Evolutionary conservation across 2,797 vertebrate genomes (phyloP).

Genomic region (Pseudocheirus occidentalis): DNA sequence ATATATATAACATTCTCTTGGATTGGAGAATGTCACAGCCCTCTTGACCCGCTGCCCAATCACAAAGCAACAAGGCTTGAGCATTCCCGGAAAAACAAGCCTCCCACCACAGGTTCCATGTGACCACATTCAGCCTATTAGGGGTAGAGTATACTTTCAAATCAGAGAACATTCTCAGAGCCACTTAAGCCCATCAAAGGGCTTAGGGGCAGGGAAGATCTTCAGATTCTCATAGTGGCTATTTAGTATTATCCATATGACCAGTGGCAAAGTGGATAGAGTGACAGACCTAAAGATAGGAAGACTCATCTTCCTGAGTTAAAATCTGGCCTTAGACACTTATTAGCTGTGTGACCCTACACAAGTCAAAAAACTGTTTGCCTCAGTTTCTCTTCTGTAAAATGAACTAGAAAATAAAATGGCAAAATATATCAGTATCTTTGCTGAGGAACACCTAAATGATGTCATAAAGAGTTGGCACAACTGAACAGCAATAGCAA

Average conservation of each 20-base stretch:
- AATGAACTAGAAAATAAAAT: not conserved
- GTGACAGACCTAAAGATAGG: not conserved
- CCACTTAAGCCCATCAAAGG: too few relatives aligned
- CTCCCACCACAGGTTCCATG: too few relatives aligned
- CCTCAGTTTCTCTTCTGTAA: not conserved
- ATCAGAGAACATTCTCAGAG: too few relatives aligned
- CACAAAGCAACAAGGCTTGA: too few relatives aligned
- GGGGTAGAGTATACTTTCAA: too few relatives aligned
- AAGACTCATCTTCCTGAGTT: not conserved
- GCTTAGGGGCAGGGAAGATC: too few relatives aligned
- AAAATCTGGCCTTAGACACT: not conserved
- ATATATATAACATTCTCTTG: too few relatives aligned
- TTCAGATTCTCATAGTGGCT: too few relatives aligned
- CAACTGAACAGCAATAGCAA: not conserved
- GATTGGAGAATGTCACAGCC: too few relatives aligned
- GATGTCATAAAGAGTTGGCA: not conserved
- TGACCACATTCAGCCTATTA: too few relatives aligned
- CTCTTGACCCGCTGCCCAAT: too few relatives aligned
- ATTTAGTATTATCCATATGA: not conserved
- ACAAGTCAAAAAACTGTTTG: not conserved
- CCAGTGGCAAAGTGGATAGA: not conserved
- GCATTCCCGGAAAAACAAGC: too few relatives aligned
- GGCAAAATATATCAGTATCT: not conserved
- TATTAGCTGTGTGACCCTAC: not conserved
- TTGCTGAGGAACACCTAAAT: not conserved